These are phyloP conservation scores for Parotia lawesii DNA, from an alignment of 2,113 vertebrate genomes.

Conservation along the genomic window DNA sequence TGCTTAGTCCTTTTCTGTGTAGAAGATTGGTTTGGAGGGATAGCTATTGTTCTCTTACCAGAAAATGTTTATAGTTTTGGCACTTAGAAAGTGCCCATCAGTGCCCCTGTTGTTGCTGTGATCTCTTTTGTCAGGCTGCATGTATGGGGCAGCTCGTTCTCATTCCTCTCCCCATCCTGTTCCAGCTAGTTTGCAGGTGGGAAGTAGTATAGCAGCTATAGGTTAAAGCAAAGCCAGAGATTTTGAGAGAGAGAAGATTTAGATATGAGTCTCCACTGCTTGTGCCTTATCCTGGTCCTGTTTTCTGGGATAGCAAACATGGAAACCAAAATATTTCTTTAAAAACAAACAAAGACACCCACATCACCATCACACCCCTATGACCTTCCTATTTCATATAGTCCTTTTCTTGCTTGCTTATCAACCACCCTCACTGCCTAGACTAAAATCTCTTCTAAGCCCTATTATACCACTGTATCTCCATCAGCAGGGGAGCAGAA, in stretches of 20 bases:
- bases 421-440: background rate
- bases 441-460: slow-evolving; percentile 17
- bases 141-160: background rate
- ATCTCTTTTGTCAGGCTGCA: background rate
- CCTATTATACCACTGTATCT: background rate
- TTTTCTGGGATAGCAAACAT: background rate
- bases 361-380: background rate
- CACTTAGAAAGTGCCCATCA: accelerated
- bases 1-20: background rate
- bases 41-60: background rate
- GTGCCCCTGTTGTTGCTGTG: background rate
- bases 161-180: background rate
- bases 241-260: background rate
- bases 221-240: background rate
- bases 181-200: background rate
- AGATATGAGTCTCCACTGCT: background rate
- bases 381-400: background rate
- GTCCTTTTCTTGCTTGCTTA: background rate
- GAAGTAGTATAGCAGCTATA: background rate
- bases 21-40: background rate
- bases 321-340: background rate
- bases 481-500: background rate
- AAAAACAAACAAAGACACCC: background rate
- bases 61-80: background rate
- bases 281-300: background rate